Evolutionary conservation across 2,113 vertebrate genomes (phyloP), one percentile per base, ranked within the genome.

Genomic region (Aplodontia rufa): DNA sequence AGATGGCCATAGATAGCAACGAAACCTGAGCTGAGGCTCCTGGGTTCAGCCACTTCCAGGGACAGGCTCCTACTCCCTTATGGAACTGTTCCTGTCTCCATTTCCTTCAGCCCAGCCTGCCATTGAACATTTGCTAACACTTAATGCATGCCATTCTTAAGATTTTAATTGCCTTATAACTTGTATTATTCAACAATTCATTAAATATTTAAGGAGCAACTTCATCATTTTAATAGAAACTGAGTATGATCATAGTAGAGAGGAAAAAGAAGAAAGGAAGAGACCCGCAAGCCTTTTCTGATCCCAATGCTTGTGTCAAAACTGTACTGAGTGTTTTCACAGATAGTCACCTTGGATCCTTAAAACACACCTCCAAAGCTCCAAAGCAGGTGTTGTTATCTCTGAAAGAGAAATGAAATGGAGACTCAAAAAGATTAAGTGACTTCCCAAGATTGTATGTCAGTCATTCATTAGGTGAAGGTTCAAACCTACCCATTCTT

Each of bases 121-220:
- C 62, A 64, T 64, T 72, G 82, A 74, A 76, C 6, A 8, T 60
- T 89, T 68, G 66, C n/a, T 84, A 93, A 83, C 35, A 79, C 12
- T 49, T 80, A 94, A 87, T 85, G 60, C 35, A 82, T 85, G 84
- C 53, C 72, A 78, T 74, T 84, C 47, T 69, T 86, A 87, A 97
- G 51, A 87, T 58, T 93, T 93, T 93, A 96, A 90, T 95, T 93
- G 49, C 51, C 30, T 72, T 68, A 74, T 72, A 74, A 95, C 53
- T 92, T 97, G 78, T 91, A 92, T 90, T 96, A 95, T 97, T 97
- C 90, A 96, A 96, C 91, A 95, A 75, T n/a, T 66, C 71, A 96
- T 96, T 90, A 88, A 96, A 96, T 24, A 96, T 94, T 89, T 94
- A 96, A 66, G 75, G 79, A 96, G 28, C 28, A 93, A 37, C 13